phyloP scores from a whole-genome alignment of 2,797 vertebrate species.

The Octomys mimax region DNA sequence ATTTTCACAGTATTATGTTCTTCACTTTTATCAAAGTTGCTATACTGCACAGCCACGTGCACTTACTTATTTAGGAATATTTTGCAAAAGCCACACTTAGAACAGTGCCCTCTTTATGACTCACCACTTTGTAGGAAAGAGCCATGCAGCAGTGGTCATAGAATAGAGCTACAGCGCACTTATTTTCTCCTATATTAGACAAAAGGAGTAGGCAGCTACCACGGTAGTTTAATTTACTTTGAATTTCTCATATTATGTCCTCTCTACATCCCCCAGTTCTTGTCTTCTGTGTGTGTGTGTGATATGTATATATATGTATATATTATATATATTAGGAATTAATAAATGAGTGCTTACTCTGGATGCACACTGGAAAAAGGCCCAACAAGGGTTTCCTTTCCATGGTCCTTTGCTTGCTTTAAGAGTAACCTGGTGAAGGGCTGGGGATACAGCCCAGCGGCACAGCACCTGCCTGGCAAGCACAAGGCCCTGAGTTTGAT shows the following conservation, averaged over 20 bases:
- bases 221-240: background rate
- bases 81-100: background rate
- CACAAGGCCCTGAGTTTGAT: too few species aligned
- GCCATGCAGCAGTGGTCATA: background rate
- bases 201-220: background rate
- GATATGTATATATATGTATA: background rate
- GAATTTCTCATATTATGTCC: background rate
- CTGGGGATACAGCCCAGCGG: too few species aligned
- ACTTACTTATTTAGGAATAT: background rate
- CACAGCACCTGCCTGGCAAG: too few species aligned
- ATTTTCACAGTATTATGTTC: background rate
- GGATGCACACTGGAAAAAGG: background rate
- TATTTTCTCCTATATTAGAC: background rate
- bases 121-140: background rate
- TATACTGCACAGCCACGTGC: background rate
- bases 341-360: background rate
- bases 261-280: background rate
- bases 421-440: background rate
- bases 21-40: background rate
- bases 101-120: background rate
- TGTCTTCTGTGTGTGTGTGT: too few species aligned
- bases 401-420: background rate
- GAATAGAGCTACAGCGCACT: background rate
- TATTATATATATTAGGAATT: background rate
- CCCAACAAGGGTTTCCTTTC: background rate